phyloP scores from a whole-genome alignment of 2,888 invertebrate species.

The Leucania comma region DNA sequence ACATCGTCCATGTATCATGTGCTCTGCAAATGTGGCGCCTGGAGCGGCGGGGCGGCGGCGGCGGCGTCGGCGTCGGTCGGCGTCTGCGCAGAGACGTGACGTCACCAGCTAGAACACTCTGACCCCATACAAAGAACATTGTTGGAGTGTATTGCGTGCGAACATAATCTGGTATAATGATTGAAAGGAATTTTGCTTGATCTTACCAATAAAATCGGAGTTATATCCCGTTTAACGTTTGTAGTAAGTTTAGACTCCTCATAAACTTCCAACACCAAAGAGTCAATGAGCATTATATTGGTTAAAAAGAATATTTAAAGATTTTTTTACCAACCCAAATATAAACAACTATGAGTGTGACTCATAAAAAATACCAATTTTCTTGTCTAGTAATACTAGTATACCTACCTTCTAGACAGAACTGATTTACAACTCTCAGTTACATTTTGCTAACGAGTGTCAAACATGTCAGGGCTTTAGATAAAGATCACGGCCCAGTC shows the following conservation, averaged over 20 bases:
- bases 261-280: not conserved
- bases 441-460: conserved; percentile 87
- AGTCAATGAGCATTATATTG: not conserved
- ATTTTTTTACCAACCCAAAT: not conserved
- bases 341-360: conserved; percentile 6
- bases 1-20: conserved; percentile 82
- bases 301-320: not conserved
- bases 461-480: conserved; percentile 81
- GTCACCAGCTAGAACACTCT: conserved; percentile 73
- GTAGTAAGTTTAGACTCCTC: not conserved
- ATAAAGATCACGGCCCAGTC: conserved; percentile 83
- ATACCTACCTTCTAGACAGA: conserved; percentile 60
- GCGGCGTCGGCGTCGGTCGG: conserved; percentile 62
- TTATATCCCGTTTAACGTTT: not conserved
- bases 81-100: conserved; percentile 81
- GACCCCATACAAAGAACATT: conserved; percentile 67
- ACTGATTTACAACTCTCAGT: conserved; percentile 83
- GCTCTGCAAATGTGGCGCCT: conserved; percentile 87
- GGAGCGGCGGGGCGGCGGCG: conserved; percentile 72
- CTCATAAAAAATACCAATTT: conserved; percentile 66
- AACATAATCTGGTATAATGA: conserved; percentile 21
- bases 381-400: conserved; percentile 59
- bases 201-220: conserved; percentile 2
- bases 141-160: conserved; percentile 61
- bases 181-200: conserved; percentile 18